Conservation (phyloP, 2,888 invertebrate species). For the Scaptomyza cyrtandrae region DNA sequence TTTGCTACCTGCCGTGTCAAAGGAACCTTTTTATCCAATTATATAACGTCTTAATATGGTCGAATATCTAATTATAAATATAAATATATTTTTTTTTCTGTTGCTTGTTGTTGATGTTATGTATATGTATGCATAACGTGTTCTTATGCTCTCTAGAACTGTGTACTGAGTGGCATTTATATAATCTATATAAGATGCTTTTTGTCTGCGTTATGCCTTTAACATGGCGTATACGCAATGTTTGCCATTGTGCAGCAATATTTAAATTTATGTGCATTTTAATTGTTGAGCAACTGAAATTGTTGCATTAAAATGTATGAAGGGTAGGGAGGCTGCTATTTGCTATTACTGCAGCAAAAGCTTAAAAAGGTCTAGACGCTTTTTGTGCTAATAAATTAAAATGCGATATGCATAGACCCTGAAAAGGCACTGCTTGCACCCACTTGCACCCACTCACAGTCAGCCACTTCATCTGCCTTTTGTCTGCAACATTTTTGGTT, state of each 20-base stretch:
- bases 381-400: constrained; percentile 80
- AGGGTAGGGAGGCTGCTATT: constrained; percentile 8
- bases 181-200: constrained; percentile 15
- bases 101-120: constrained; percentile 18
- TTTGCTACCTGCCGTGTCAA: constrained; percentile 54
- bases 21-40: constrained; percentile 11
- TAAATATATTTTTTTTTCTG: background rate
- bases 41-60: background rate
- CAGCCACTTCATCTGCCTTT: constrained; percentile 54
- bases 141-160: background rate
- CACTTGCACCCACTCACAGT: constrained; percentile 13
- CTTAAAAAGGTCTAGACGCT: constrained; percentile 79
- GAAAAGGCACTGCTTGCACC: constrained; percentile 31
- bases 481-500: constrained; percentile 65
- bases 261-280: constrained; percentile 78
- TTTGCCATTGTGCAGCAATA: constrained; percentile 43
- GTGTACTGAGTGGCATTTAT: constrained; percentile 14
- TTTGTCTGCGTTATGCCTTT: constrained; percentile 6
- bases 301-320: constrained; percentile 69
- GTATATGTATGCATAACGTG: constrained; percentile 1
- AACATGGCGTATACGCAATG: constrained; percentile 44
- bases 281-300: constrained; percentile 66
- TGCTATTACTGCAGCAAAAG: constrained; percentile 47
- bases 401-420: constrained; percentile 77
- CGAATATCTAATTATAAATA: background rate